A percentile compares a stretch with the other conserved stretches of the same genome.
These are phyloP conservation scores for Agrotis exclamationis DNA, from an alignment of 2,888 invertebrate genomes.

Conservation along the genomic window DNA sequence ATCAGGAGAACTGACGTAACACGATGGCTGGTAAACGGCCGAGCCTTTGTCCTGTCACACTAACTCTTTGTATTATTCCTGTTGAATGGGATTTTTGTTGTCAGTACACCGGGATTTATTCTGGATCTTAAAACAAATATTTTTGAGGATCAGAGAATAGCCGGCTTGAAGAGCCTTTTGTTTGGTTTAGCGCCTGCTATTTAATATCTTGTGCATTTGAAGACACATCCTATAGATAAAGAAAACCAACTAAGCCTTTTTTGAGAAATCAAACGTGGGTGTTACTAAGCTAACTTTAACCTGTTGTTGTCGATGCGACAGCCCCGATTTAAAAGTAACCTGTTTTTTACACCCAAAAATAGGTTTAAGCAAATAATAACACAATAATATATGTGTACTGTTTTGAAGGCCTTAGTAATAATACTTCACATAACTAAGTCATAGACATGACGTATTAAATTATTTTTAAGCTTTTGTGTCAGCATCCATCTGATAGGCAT, in stretches of 20 bases:
- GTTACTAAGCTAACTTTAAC: too few species aligned
- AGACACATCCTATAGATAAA: conserved; percentile 8
- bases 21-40: conserved; percentile 71
- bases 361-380: too few species aligned
- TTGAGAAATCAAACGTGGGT: not conserved
- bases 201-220: conserved; percentile 40
- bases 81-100: conserved; percentile 72
- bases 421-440: too few species aligned
- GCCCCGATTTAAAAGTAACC: too few species aligned
- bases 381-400: too few species aligned
- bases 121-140: conserved; percentile 64
- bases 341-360: too few species aligned
- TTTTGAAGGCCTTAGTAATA: too few species aligned
- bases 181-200: conserved; percentile 39
- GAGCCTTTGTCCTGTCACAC: conserved; percentile 77
- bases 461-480: conserved; percentile 23
- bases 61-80: conserved; percentile 76
- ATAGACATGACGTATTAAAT: conserved; percentile 27
- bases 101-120: conserved; percentile 66
- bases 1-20: conserved; percentile 76
- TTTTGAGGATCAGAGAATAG: conserved; percentile 50
- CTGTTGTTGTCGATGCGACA: too few species aligned
- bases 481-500: conserved; percentile 44
- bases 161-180: conserved; percentile 42
- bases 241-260: not conserved